Evolutionary conservation across 2,113 vertebrate genomes (phyloP).

Genomic region (Aspidoscelis tigris): DNA sequence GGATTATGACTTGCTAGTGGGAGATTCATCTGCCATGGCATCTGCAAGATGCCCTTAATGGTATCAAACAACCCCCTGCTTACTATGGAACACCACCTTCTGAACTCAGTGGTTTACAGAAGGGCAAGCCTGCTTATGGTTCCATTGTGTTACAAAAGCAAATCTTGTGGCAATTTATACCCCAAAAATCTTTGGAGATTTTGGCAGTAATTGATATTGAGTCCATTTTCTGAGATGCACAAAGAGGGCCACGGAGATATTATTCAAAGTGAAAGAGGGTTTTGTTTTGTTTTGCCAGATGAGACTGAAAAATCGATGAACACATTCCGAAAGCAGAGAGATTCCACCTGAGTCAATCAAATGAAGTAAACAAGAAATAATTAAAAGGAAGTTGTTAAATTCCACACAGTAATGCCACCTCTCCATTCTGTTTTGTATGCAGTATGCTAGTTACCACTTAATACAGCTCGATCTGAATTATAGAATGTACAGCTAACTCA

Average conservation of each 20-base stretch:
- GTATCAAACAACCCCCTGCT: too few relatives aligned
- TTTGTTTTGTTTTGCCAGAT: not conserved
- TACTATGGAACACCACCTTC: not conserved
- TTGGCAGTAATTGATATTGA: not conserved
- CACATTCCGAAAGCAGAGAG: not conserved
- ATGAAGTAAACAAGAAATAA: constrained; percentile 10
- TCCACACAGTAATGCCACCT: not conserved
- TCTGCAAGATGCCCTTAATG: too few relatives aligned
- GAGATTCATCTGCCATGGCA: too few relatives aligned
- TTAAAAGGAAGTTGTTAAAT: constrained; percentile 1
- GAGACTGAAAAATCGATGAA: not conserved
- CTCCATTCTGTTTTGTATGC: not conserved
- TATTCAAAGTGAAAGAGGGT: not conserved
- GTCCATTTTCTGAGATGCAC: not conserved
- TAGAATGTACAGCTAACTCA: too few relatives aligned
- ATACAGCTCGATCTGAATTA: not conserved
- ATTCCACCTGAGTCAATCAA: not conserved
- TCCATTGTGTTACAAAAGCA: not conserved
- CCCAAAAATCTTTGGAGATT: not conserved
- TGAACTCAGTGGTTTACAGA: not conserved
- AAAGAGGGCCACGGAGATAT: too few relatives aligned
- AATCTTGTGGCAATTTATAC: not conserved
- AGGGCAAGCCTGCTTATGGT: not conserved
- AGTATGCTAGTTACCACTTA: not conserved
- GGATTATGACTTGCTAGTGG: too few relatives aligned